Evolutionary conservation across 2,888 invertebrate species (phyloP).

Genomic region (Rhagium mordax): DNA sequence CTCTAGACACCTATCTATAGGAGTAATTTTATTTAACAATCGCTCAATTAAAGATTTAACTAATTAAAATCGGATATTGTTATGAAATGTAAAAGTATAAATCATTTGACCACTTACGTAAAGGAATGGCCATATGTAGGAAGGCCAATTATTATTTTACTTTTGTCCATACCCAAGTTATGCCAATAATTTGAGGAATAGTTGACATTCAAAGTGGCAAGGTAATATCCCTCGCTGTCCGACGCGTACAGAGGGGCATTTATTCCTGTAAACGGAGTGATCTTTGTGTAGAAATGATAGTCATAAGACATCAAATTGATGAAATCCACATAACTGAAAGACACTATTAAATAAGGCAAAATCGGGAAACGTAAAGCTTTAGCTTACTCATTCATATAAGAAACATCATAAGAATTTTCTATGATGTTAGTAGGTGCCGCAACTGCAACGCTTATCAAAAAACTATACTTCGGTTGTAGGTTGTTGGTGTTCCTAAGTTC

Average conservation of each 20-base stretch:
- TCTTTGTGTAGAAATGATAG: conserved; percentile 84
- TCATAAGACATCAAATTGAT: conserved; percentile 95
- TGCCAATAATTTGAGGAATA: conserved; percentile 87
- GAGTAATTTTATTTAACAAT: no score
- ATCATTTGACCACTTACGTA: conserved; percentile 68
- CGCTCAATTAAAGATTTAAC: no score
- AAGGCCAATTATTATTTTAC: conserved; percentile 87
- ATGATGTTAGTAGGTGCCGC: conserved; percentile 85
- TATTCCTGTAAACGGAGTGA: conserved; percentile 86
- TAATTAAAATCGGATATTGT: no score
- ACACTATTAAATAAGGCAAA: background rate
- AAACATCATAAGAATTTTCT: conserved; percentile 84
- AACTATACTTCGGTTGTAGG: conserved; percentile 71
- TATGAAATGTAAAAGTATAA: no score
- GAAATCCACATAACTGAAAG: conserved; percentile 80
- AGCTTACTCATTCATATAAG: conserved; percentile 80
- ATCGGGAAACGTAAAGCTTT: background rate
- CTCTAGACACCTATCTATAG: no score
- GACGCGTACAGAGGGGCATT: conserved; percentile 86
- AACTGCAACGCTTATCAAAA: conserved; percentile 83
- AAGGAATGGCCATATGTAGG: conserved; percentile 92
- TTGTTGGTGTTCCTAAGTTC: conserved; percentile 81
- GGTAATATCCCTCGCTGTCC: conserved; percentile 75
- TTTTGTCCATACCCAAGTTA: conserved; percentile 80
- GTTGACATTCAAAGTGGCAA: conserved; percentile 85